A percentile compares a stretch with the other conserved stretches of the same genome.
phyloP scores from a whole-genome alignment of 2,113 vertebrate species.

The Amphilophus citrinellus region DNA sequence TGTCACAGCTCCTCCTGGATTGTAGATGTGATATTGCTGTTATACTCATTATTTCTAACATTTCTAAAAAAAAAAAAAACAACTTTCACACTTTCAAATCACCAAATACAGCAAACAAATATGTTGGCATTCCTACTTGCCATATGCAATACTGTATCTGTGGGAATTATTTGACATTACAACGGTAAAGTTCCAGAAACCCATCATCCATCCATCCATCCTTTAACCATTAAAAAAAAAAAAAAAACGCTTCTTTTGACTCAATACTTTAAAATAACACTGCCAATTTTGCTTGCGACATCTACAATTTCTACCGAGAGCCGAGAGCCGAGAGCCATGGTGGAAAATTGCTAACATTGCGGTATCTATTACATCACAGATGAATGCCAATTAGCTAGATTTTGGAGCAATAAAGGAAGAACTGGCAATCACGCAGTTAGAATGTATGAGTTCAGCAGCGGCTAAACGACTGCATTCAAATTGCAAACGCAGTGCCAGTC shows the following conservation, averaged over 20 bases:
- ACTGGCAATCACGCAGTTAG: constrained; percentile 6
- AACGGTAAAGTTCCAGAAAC: neutral
- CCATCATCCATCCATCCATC: too few relatives aligned
- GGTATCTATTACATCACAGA: neutral
- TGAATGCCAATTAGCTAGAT: constrained; percentile 38
- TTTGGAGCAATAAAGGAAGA: constrained; percentile 22
- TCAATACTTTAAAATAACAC: neutral
- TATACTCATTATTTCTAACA: constrained; percentile 12
- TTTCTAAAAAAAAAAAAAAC: constrained; percentile 1
- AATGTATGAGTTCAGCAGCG: neutral
- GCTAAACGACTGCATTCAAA: constrained; percentile 23
- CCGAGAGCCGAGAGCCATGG: neutral
- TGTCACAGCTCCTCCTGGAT: neutral
- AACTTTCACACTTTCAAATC: constrained; percentile 21
- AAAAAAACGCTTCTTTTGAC: neutral
- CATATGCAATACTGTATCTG: neutral
- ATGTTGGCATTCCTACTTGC: neutral
- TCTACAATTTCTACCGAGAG: neutral
- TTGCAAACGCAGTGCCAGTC: neutral
- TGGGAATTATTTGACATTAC: neutral
- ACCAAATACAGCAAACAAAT: constrained; percentile 17
- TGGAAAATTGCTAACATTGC: constrained; percentile 18
- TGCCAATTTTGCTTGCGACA: neutral
- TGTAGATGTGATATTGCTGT: neutral
- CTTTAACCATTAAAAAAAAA: too few relatives aligned